These are phyloP conservation scores for Bombus cullumanus DNA, from an alignment of 1,140 invertebrate genomes.

Conservation along the genomic window DNA sequence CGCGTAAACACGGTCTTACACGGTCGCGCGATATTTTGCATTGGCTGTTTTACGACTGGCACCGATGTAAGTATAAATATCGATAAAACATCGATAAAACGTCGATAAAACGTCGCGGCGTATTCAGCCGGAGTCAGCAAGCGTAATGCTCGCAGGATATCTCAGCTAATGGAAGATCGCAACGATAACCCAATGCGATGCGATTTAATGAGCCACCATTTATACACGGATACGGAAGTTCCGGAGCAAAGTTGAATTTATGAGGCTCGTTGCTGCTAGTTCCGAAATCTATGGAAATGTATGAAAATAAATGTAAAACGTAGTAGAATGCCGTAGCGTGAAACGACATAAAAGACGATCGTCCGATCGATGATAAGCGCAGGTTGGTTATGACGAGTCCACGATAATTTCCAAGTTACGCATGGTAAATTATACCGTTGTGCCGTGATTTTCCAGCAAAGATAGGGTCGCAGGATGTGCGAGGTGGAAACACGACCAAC, in stretches of 20 bases:
- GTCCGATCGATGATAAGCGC: too few relatives aligned
- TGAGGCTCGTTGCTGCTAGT: background rate
- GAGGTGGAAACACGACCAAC: too few relatives aligned
- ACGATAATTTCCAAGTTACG: too few relatives aligned
- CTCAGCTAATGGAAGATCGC: background rate
- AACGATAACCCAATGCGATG: background rate
- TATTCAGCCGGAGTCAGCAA: background rate
- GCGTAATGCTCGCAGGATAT: background rate
- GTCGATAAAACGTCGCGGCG: background rate
- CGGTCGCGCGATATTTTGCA: background rate
- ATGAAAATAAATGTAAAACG: too few relatives aligned
- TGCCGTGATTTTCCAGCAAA: too few relatives aligned
- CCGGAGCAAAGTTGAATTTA: background rate
- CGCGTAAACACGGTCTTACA: too few relatives aligned
- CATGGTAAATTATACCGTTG: too few relatives aligned
- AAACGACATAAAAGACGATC: too few relatives aligned
- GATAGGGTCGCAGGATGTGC: too few relatives aligned
- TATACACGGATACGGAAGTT: background rate
- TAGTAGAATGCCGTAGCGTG: too few relatives aligned
- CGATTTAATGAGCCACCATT: background rate
- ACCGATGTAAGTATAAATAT: conserved; percentile 5
- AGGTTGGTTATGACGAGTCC: too few relatives aligned
- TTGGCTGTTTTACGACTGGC: background rate
- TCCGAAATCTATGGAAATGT: background rate
- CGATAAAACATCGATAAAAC: background rate